These are phyloP conservation scores for Paratilapia polleni DNA, from an alignment of 2,113 vertebrate genomes.

Conservation along the genomic window DNA sequence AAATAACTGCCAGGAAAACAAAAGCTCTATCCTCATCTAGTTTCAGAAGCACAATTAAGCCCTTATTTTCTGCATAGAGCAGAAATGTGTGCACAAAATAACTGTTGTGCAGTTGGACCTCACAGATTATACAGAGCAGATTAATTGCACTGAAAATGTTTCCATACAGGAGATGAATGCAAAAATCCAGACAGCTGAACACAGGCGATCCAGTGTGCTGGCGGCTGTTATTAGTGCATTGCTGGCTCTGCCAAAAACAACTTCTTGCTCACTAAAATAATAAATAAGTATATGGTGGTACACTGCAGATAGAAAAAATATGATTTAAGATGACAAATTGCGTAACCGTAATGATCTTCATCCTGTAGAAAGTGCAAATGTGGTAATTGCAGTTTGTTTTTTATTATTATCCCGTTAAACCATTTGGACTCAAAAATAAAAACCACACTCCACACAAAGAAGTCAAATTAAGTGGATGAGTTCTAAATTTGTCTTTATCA, in stretches of 20 bases:
- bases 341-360: background rate
- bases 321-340: background rate
- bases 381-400: background rate
- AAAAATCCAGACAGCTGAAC: background rate
- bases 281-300: background rate
- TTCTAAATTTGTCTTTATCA: background rate
- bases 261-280: slow-evolving; percentile 4
- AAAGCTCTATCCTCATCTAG: background rate
- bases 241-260: background rate
- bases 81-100: background rate
- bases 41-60: background rate
- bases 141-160: background rate
- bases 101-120: background rate
- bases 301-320: background rate
- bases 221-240: background rate
- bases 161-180: background rate
- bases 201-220: background rate
- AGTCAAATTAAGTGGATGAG: background rate
- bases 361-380: background rate
- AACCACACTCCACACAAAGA: background rate
- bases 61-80: background rate
- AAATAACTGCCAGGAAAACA: background rate
- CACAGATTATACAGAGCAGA: background rate
- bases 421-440: background rate
- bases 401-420: background rate